A percentile compares a stretch with the other conserved stretches of the same genome.
phyloP scores from a whole-genome alignment of 2,113 vertebrate species.

The Calypte anna region DNA sequence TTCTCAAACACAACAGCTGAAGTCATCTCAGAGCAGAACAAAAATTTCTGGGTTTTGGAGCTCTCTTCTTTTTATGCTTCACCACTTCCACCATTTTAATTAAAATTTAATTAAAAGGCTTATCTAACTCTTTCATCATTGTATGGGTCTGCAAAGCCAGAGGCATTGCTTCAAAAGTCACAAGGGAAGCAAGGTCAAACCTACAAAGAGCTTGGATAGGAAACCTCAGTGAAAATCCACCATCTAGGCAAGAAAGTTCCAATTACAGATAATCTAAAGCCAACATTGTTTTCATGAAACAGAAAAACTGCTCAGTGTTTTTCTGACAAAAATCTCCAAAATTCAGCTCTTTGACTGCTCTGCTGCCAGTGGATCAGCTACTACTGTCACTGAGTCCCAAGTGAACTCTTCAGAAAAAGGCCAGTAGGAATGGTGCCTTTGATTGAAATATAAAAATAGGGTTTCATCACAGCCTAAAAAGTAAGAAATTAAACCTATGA shows the following conservation, averaged over 20 bases:
- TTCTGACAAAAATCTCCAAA: not conserved
- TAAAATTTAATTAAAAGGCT: constrained; percentile 49
- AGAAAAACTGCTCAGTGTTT: not conserved
- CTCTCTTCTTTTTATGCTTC: not conserved
- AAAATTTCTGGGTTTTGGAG: constrained; percentile 4
- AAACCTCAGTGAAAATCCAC: not conserved
- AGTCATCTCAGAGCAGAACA: not conserved
- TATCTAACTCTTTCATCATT: constrained; percentile 19
- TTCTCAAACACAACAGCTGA: not conserved
- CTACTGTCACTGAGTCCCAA: not conserved
- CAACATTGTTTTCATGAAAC: not conserved
- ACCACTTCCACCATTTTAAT: not conserved
- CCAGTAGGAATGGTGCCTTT: not conserved
- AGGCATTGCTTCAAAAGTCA: not conserved
- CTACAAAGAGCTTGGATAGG: not conserved
- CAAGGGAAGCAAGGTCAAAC: not conserved
- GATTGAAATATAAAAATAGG: not conserved
- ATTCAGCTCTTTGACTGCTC: not conserved
- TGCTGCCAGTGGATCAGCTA: not conserved
- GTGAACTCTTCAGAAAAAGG: not conserved
- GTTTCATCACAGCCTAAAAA: not conserved
- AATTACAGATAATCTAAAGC: not conserved
- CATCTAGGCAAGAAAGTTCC: not conserved
- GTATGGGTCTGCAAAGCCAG: not conserved
- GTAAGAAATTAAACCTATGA: not conserved